A percentile compares a stretch with the other conserved stretches of the same genome.
phyloP scores from a whole-genome alignment of 2,113 vertebrate species.

The Callopanchax toddi region DNA sequence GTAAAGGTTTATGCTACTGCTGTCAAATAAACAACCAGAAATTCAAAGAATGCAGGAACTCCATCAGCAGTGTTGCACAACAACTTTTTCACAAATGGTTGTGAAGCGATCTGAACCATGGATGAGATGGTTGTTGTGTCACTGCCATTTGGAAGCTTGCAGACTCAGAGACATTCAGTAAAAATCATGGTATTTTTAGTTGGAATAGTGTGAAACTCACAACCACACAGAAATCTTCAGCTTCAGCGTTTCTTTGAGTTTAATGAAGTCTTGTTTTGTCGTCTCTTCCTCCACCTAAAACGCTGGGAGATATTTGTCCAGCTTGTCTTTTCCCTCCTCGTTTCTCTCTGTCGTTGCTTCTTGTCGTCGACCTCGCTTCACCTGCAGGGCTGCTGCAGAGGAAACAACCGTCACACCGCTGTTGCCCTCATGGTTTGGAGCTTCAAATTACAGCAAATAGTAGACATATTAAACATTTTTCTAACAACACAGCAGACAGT shows the following conservation, averaged over 20 bases:
- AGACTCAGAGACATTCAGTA: too few relatives aligned
- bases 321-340: background rate
- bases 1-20: too few relatives aligned
- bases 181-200: background rate
- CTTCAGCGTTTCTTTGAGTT: background rate
- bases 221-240: background rate
- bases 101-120: background rate
- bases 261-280: background rate
- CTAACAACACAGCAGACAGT: too few relatives aligned
- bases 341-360: background rate
- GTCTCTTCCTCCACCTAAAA: background rate
- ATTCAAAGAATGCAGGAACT: too few relatives aligned
- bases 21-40: too few relatives aligned
- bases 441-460: constrained; percentile 14
- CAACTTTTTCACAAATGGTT: too few relatives aligned
- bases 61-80: background rate
- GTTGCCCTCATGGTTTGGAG: background rate
- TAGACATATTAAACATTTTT: constrained; percentile 47
- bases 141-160: too few relatives aligned
- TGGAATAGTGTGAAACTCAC: background rate
- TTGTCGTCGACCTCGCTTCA: background rate
- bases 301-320: background rate
- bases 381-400: background rate
- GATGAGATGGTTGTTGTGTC: background rate
- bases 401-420: constrained; percentile 9